These are phyloP conservation scores for Rhinoptilus africanus DNA, from an alignment of 2,113 vertebrate genomes.

Conservation along the genomic window DNA sequence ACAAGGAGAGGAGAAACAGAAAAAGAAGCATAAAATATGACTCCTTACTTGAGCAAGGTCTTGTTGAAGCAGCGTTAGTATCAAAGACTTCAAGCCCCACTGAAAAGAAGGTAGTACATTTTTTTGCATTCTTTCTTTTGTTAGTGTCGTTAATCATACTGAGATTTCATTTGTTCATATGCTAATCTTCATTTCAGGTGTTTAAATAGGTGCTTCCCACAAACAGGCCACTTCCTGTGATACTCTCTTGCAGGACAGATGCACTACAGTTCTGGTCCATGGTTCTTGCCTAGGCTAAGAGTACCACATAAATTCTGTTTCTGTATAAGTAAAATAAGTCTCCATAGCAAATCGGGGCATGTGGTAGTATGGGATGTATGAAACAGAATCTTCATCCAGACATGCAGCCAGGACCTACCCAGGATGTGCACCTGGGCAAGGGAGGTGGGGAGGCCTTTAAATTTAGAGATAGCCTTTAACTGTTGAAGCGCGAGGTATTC, in stretches of 20 bases:
- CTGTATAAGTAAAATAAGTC: neutral
- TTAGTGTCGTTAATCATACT: neutral
- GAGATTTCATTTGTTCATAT: neutral
- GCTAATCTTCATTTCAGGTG: neutral
- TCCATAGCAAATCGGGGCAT: neutral
- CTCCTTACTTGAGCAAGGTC: conserved; percentile 72
- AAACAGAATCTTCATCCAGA: neutral
- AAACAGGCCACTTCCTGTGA: accelerated
- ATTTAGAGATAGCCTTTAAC: neutral
- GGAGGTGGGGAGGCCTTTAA: neutral
- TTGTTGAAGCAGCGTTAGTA: conserved; percentile 59
- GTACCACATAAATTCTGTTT: neutral
- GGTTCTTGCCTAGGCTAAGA: neutral
- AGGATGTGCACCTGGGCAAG: neutral
- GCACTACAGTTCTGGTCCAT: neutral
- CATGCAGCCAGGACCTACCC: neutral
- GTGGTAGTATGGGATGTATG: neutral
- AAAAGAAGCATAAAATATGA: conserved; percentile 79
- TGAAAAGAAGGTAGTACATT: conserved; percentile 71
- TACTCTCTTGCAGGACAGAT: neutral
- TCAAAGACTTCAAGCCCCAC: conserved; percentile 63
- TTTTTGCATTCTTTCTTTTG: neutral
- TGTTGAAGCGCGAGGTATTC: neutral
- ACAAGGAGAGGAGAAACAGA: conserved; percentile 75
- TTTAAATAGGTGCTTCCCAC: neutral